Evolutionary conservation across 1,140 invertebrate species (phyloP).

Genomic region (Popillia japonica): DNA sequence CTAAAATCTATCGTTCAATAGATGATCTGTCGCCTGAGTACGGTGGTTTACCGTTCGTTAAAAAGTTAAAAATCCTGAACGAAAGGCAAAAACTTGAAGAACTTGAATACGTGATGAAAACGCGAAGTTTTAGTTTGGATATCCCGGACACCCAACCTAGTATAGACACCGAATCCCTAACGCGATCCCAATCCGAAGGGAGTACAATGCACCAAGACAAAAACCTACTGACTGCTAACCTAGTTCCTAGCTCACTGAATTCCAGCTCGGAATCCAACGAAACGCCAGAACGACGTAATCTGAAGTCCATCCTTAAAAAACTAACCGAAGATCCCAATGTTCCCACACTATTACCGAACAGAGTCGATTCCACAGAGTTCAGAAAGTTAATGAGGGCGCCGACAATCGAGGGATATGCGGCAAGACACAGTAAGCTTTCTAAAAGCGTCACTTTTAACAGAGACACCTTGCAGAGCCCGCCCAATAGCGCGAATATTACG

Average conservation of each 20-base stretch:
- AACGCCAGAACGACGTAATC: slow-evolving; percentile 79
- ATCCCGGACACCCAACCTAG: slow-evolving; percentile 70
- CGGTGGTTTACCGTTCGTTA: slow-evolving; percentile 85
- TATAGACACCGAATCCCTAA: slow-evolving; percentile 63
- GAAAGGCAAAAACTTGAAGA: slow-evolving; percentile 86
- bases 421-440: slow-evolving; percentile 83
- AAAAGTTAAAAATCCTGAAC: slow-evolving; percentile 87
- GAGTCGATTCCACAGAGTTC: slow-evolving; percentile 66
- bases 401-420: slow-evolving; percentile 86
- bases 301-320: slow-evolving; percentile 87
- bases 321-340: slow-evolving; percentile 67
- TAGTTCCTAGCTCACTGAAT: slow-evolving; percentile 56
- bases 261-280: slow-evolving; percentile 80
- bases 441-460: slow-evolving; percentile 90
- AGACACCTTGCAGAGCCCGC: slow-evolving; percentile 81
- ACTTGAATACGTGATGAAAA: slow-evolving; percentile 75
- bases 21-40: slow-evolving; percentile 90
- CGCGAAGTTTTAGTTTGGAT: slow-evolving; percentile 81
- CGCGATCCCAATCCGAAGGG: slow-evolving; percentile 62
- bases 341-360: slow-evolving; percentile 58
- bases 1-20: slow-evolving; percentile 79
- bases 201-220: slow-evolving; percentile 65
- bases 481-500: slow-evolving; percentile 63
- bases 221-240: slow-evolving; percentile 46
- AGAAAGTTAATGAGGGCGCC: slow-evolving; percentile 77